phyloP scores from a whole-genome alignment of 2,113 vertebrate genomes.

The Salvelinus fontinalis region DNA sequence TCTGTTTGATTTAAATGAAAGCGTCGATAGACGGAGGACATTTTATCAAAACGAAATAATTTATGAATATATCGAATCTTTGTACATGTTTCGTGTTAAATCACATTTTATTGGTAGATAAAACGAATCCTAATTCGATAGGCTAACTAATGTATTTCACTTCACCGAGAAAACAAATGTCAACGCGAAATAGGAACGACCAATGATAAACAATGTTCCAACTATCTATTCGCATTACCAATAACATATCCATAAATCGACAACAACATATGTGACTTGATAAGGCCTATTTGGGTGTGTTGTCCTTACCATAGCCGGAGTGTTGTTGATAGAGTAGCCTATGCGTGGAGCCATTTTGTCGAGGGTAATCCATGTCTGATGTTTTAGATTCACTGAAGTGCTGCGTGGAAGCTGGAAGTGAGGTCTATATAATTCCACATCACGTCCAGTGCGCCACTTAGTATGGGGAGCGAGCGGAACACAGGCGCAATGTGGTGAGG shows the following conservation, averaged over 20 bases:
- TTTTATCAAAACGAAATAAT: no score
- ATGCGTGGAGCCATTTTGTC: constrained; percentile 83
- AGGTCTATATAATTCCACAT: constrained; percentile 80
- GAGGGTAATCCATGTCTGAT: constrained; percentile 75
- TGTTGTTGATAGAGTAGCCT: constrained; percentile 67
- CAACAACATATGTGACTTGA: not conserved
- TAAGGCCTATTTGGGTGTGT: not conserved
- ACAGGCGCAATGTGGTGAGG: constrained; percentile 80
- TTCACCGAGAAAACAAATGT: not conserved
- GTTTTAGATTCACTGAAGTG: constrained; percentile 65
- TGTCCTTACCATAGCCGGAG: constrained; percentile 73
- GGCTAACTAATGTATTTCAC: not conserved
- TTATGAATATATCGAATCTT: not conserved
- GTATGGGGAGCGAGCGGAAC: constrained; percentile 82
- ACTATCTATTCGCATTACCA: not conserved
- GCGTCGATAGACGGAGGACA: no score
- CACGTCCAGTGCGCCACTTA: constrained; percentile 80
- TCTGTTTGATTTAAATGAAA: no score
- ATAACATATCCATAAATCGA: not conserved
- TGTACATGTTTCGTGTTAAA: not conserved
- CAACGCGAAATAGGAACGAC: not conserved
- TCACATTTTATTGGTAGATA: not conserved
- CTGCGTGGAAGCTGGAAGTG: constrained; percentile 73
- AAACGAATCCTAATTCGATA: not conserved
- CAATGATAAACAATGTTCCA: not conserved